Evolutionary conservation across 2,797 vertebrate species (phyloP).

Genomic region (Argyrosomus regius): DNA sequence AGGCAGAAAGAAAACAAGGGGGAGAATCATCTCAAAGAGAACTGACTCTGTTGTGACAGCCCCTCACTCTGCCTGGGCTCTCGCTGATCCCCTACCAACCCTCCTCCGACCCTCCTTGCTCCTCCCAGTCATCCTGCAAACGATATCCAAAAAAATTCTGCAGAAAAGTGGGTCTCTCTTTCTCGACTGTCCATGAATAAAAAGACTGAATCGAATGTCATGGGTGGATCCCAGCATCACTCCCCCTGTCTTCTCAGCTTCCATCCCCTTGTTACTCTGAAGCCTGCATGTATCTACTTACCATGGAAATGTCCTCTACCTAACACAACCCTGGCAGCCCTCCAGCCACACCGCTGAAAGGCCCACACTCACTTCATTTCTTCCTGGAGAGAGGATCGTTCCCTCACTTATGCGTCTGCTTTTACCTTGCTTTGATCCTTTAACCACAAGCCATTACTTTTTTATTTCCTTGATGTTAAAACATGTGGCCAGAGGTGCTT

Average conservation of each 20-base stretch:
- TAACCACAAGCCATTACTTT: conserved; percentile 50
- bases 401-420: conserved; percentile 35
- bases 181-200: conserved; percentile 46
- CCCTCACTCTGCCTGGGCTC: conserved; percentile 57
- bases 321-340: conserved; percentile 42
- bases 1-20: conserved; percentile 49
- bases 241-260: conserved; percentile 28
- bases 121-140: conserved; percentile 40
- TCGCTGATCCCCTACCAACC: neutral
- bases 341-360: conserved; percentile 30
- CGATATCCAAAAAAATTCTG: conserved; percentile 41
- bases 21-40: conserved; percentile 73
- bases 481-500: conserved; percentile 34
- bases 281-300: conserved; percentile 64
- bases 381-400: conserved; percentile 37
- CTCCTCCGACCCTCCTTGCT: neutral
- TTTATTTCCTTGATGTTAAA: conserved; percentile 55
- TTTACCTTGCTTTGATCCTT: conserved; percentile 61
- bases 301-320: conserved; percentile 57
- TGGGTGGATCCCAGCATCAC: conserved; percentile 41
- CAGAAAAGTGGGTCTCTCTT: conserved; percentile 50
- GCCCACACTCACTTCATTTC: conserved; percentile 42
- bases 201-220: conserved; percentile 57
- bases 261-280: conserved; percentile 58
- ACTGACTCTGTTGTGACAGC: conserved; percentile 69